phyloP scores from a whole-genome alignment of 1,140 invertebrate species.

The Euura lappo region DNA sequence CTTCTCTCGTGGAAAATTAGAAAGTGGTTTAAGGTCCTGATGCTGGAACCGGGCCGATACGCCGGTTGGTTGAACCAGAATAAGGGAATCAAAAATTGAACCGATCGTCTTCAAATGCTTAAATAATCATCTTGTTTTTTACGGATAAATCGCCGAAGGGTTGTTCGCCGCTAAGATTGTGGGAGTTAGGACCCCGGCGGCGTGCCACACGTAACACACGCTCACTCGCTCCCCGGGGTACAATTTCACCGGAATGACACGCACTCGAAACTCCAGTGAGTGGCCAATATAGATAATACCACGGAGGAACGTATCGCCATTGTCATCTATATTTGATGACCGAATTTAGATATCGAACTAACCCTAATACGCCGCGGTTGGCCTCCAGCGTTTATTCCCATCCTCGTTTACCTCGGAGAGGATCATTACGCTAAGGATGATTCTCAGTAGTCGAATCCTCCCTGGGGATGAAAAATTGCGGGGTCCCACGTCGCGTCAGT shows the following conservation, averaged over 20 bases:
- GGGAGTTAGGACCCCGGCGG: background rate
- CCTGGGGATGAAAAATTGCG: too few species aligned
- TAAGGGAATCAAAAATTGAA: background rate
- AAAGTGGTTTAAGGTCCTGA: background rate
- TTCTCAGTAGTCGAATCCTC: too few species aligned
- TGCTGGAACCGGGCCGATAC: background rate
- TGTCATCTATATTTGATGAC: constrained; percentile 19
- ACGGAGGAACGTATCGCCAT: constrained; percentile 14
- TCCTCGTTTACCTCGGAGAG: too few species aligned
- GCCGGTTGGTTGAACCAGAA: constrained; percentile 4
- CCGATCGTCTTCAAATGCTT: too few species aligned
- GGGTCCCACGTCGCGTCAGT: too few species aligned
- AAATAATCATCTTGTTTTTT: too few species aligned
- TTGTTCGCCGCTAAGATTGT: background rate
- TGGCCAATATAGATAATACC: constrained; percentile 2
- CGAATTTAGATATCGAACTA: constrained; percentile 14
- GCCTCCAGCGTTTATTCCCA: background rate
- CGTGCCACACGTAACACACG: background rate
- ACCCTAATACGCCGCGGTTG: background rate
- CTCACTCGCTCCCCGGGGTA: background rate
- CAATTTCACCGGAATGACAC: background rate
- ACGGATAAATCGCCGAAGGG: background rate
- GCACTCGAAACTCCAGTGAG: background rate
- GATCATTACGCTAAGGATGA: too few species aligned
- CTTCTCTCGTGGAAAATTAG: constrained; percentile 14